phyloP scores from a whole-genome alignment of 2,797 vertebrate species.

The Acanthiza pusilla region DNA sequence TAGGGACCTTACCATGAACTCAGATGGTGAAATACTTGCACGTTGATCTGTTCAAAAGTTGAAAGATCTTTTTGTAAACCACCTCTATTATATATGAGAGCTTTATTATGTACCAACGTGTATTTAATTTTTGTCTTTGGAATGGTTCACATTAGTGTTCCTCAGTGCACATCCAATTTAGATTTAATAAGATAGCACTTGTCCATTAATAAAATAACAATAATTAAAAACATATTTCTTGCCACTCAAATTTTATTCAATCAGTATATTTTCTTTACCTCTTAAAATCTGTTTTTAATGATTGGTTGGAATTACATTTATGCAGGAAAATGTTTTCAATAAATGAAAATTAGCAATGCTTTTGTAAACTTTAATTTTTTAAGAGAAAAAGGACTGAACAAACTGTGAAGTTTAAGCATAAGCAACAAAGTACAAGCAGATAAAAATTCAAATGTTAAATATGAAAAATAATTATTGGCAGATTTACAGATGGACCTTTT shows the following conservation, averaged over 20 bases:
- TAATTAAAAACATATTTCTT: slow-evolving; percentile 58
- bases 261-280: not conserved
- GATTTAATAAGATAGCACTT: slow-evolving; percentile 53
- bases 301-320: slow-evolving; percentile 32
- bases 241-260: slow-evolving; percentile 2
- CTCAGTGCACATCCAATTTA: slow-evolving; percentile 32
- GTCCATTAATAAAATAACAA: slow-evolving; percentile 48
- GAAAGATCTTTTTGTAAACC: slow-evolving; percentile 11
- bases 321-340: slow-evolving; percentile 34
- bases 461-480: not conserved
- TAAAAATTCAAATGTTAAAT: not conserved
- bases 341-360: not conserved
- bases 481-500: not conserved
- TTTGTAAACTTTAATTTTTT: slow-evolving; percentile 18
- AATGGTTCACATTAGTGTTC: slow-evolving; percentile 43
- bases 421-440: not conserved
- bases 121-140: slow-evolving; percentile 18
- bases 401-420: not conserved
- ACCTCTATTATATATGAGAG: not conserved
- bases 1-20: not conserved
- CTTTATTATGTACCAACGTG: not conserved
- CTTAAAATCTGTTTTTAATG: slow-evolving; percentile 21
- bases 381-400: not conserved
- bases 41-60: not conserved
- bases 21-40: not conserved